Conservation (phyloP, 1,140 invertebrate species). For the Macrobrachium nipponense region DNA sequence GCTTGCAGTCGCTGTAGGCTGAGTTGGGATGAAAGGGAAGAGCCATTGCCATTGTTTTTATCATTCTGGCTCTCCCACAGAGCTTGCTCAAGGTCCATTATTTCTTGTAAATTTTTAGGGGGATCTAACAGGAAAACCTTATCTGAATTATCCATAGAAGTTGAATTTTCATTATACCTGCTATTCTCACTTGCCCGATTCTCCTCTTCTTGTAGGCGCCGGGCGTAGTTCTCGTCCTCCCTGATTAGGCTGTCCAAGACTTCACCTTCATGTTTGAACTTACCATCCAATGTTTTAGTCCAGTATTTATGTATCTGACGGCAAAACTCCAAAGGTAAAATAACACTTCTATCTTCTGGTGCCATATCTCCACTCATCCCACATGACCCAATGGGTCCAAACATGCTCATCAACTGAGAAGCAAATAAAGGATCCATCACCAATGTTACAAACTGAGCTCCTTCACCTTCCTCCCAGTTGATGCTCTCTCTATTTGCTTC, state of each 20-base stretch:
- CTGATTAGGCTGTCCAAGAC: slow-evolving; percentile 44
- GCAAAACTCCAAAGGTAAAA: slow-evolving; percentile 46
- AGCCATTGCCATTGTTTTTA: not conserved
- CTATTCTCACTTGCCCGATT: not conserved
- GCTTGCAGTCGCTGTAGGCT: slow-evolving; percentile 36
- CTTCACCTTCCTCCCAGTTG: slow-evolving; percentile 30
- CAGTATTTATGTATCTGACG: slow-evolving; percentile 46
- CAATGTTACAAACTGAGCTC: slow-evolving; percentile 43
- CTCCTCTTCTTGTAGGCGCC: slow-evolving; percentile 49
- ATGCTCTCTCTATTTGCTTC: not conserved
- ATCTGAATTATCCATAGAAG: not conserved
- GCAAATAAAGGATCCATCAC: slow-evolving; percentile 55
- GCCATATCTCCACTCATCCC: slow-evolving; percentile 39
- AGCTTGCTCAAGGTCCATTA: slow-evolving; percentile 58
- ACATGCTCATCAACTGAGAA: slow-evolving; percentile 46
- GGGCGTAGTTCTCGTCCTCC: slow-evolving; percentile 47
- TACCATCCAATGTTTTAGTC: slow-evolving; percentile 40
- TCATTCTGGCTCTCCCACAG: slow-evolving; percentile 32
- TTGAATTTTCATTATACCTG: not conserved
- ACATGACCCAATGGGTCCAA: slow-evolving; percentile 41
- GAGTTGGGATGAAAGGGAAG: slow-evolving; percentile 34
- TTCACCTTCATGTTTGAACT: slow-evolving; percentile 48
- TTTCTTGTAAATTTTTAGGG: slow-evolving; percentile 37
- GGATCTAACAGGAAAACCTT: slow-evolving; percentile 30
- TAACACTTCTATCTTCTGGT: slow-evolving; percentile 45